phyloP scores from a whole-genome alignment of 2,888 invertebrate genomes.

The Dilophus febrilis region DNA sequence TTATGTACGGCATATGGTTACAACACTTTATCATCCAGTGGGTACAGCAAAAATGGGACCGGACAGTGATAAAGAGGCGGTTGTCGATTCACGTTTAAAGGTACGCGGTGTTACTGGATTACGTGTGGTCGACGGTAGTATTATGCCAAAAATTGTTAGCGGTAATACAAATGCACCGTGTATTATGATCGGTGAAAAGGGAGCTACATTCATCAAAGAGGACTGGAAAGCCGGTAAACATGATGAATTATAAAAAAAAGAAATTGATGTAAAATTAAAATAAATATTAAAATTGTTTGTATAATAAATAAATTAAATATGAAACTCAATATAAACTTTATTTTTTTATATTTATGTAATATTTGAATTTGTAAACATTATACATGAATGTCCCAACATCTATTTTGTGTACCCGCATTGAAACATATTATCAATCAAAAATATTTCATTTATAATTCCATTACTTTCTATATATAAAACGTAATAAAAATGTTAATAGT shows the following conservation, averaged over 20 bases:
- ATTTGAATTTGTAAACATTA: too few species aligned
- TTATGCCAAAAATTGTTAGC: constrained; percentile 44
- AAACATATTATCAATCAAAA: too few species aligned
- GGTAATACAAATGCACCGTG: constrained; percentile 44
- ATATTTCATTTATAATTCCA: too few species aligned
- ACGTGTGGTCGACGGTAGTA: constrained; percentile 45
- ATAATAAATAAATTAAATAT: too few species aligned
- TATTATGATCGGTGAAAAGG: constrained; percentile 49
- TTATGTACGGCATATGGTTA: constrained; percentile 36
- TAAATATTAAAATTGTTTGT: too few species aligned
- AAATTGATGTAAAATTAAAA: not conserved
- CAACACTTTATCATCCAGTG: constrained; percentile 60
- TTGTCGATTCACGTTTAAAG: constrained; percentile 38
- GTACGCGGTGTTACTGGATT: constrained; percentile 36
- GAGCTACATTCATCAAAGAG: constrained; percentile 42
- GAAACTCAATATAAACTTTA: too few species aligned
- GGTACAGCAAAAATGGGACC: constrained; percentile 48
- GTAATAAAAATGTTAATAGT: too few species aligned
- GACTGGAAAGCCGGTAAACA: constrained; percentile 23
- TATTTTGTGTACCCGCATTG: too few species aligned
- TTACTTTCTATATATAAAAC: too few species aligned
- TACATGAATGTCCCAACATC: too few species aligned
- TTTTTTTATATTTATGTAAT: too few species aligned
- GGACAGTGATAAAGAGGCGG: constrained; percentile 27
- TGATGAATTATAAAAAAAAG: not conserved